phyloP scores from a whole-genome alignment of 2,888 invertebrate species.

The Selenia dentaria region DNA sequence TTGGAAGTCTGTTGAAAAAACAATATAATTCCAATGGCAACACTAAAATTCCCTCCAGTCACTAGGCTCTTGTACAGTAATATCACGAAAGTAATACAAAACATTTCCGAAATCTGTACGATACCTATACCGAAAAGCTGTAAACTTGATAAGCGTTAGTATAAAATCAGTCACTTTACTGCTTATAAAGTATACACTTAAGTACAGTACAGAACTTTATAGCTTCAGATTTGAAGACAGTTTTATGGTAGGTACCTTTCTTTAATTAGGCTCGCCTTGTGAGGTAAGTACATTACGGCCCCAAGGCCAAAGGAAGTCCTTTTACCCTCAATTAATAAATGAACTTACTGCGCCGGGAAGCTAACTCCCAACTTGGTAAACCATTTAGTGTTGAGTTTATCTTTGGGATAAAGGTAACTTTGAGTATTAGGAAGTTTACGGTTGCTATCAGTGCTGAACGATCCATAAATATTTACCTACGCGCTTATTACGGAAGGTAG shows the following conservation, averaged over 20 bases:
- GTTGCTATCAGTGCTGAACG: slow-evolving; percentile 24
- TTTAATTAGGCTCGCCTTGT: slow-evolving; percentile 21
- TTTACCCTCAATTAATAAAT: slow-evolving; percentile 43
- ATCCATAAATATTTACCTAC: slow-evolving; percentile 26
- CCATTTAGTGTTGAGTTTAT: slow-evolving; percentile 46
- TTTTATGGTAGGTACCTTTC: slow-evolving; percentile 21
- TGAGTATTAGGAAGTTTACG: slow-evolving; percentile 30
- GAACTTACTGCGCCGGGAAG: slow-evolving; percentile 37
- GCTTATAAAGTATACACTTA: too few species aligned
- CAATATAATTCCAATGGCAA: too few species aligned
- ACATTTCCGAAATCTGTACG: too few species aligned
- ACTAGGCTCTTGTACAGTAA: too few species aligned
- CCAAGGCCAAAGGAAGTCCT: slow-evolving; percentile 37
- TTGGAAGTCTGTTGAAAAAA: too few species aligned
- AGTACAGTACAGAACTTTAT: slow-evolving; percentile 15
- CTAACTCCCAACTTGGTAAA: slow-evolving; percentile 38
- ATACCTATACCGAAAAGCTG: background rate
- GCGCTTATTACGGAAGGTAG: slow-evolving; percentile 19
- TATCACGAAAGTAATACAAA: too few species aligned
- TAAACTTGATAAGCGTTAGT: background rate
- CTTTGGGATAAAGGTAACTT: slow-evolving; percentile 39
- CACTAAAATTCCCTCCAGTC: too few species aligned
- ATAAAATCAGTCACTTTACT: slow-evolving; percentile 14
- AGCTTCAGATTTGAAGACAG: slow-evolving; percentile 17
- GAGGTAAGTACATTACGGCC: slow-evolving; percentile 20